Conservation (phyloP, 2,888 invertebrate species). For the Tenthredo mesomela region DNA sequence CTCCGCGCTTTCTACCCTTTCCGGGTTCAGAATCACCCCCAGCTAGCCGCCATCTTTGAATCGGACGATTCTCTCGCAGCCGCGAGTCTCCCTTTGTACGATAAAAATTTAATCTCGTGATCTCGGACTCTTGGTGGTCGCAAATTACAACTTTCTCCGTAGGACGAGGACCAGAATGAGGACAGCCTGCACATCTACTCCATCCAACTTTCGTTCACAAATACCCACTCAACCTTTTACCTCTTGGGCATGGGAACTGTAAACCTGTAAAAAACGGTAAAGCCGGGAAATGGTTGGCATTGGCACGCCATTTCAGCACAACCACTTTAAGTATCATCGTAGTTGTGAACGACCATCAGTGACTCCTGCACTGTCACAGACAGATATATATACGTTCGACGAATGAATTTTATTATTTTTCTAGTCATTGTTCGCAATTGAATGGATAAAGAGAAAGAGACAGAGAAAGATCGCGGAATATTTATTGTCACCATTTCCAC, state of each 20-base stretch:
- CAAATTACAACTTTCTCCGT: slow-evolving; percentile 47
- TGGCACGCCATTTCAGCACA: background rate
- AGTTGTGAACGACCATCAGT: background rate
- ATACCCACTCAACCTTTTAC: background rate
- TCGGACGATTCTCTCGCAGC: slow-evolving; percentile 24
- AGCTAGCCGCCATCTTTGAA: slow-evolving; percentile 23
- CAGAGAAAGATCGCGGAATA: background rate
- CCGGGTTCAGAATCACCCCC: background rate
- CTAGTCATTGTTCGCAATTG: slow-evolving; percentile 7
- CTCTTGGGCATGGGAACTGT: background rate
- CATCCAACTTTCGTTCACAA: slow-evolving; percentile 21
- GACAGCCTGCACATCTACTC: background rate
- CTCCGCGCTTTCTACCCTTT: background rate
- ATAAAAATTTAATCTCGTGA: slow-evolving; percentile 51
- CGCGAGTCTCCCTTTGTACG: slow-evolving; percentile 34
- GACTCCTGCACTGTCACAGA: slow-evolving; percentile 11
- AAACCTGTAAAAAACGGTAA: background rate
- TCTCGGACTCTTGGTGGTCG: slow-evolving; percentile 40
- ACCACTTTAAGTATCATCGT: slow-evolving; percentile 10
- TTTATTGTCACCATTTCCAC: slow-evolving; percentile 38
- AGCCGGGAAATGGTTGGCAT: slow-evolving; percentile 27
- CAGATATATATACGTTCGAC: slow-evolving; percentile 10
- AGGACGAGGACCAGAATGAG: slow-evolving; percentile 6
- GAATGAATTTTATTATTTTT: slow-evolving; percentile 37
- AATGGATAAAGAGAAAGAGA: slow-evolving; percentile 4